Evolutionary conservation across 2,888 invertebrate species (phyloP).

Genomic region (Morpho achilles): DNA sequence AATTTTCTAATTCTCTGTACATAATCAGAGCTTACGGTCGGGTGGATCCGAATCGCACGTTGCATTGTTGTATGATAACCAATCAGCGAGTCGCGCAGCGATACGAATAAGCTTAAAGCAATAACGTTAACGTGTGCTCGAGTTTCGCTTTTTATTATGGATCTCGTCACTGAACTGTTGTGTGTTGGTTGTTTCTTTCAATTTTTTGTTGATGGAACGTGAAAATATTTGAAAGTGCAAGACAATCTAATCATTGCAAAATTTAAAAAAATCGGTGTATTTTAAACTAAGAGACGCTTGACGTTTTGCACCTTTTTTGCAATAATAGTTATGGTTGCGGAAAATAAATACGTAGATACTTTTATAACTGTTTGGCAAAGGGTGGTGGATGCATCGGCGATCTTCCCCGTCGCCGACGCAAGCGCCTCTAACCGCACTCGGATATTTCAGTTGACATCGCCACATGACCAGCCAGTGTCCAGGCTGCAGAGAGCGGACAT

Average conservation of each 20-base stretch:
- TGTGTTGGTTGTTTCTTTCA: slow-evolving; percentile 65
- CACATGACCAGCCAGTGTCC: slow-evolving; percentile 21
- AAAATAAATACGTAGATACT: slow-evolving; percentile 64
- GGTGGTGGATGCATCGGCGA: slow-evolving; percentile 48
- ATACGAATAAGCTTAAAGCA: slow-evolving; percentile 73
- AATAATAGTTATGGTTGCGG: slow-evolving; percentile 69
- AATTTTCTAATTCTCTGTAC: slow-evolving; percentile 77
- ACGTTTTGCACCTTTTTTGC: slow-evolving; percentile 77
- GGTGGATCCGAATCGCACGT: slow-evolving; percentile 70
- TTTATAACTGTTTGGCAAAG: slow-evolving; percentile 40
- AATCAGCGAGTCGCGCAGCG: slow-evolving; percentile 54
- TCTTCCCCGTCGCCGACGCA: slow-evolving; percentile 54
- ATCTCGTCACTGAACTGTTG: slow-evolving; percentile 68
- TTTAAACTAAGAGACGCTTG: slow-evolving; percentile 72
- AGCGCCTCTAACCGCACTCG: slow-evolving; percentile 21
- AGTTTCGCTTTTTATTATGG: slow-evolving; percentile 65
- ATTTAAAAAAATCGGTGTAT: slow-evolving; percentile 69
- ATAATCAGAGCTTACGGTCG: slow-evolving; percentile 77
- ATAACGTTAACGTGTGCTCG: slow-evolving; percentile 68
- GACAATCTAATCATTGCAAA: slow-evolving; percentile 68
- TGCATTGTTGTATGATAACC: slow-evolving; percentile 56
- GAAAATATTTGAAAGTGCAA: slow-evolving; percentile 54
- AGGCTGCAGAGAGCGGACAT: slow-evolving; percentile 28
- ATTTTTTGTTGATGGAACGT: slow-evolving; percentile 60
- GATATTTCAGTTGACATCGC: slow-evolving; percentile 26